A percentile compares a stretch with the other conserved stretches of the same genome.
Evolutionary conservation across 2,888 invertebrate genomes (phyloP).

Genomic region (Conomelus anceps): DNA sequence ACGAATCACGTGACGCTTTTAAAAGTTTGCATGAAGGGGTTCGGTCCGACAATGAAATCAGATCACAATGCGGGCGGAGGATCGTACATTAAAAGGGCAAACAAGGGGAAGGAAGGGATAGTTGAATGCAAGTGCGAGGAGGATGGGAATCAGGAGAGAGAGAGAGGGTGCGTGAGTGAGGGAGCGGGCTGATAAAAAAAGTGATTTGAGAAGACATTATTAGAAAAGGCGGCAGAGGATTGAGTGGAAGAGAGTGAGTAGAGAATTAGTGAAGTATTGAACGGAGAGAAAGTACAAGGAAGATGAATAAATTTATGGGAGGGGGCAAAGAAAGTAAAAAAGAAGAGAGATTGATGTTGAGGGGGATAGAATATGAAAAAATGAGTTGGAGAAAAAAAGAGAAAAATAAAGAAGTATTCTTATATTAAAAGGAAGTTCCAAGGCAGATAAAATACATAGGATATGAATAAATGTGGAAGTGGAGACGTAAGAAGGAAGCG

Average conservation of each 20-base stretch:
- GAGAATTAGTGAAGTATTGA: background rate
- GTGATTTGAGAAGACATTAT: no score
- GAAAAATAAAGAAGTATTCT: background rate
- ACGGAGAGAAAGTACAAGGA: background rate
- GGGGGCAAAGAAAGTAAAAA: background rate
- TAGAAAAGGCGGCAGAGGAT: background rate
- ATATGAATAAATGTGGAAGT: background rate
- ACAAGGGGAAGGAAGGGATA: background rate
- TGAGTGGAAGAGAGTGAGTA: background rate
- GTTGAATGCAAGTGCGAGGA: background rate
- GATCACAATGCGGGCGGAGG: background rate
- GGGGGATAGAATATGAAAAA: background rate
- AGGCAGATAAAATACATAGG: background rate
- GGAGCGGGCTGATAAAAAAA: no score
- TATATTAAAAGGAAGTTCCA: no score
- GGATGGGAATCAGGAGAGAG: background rate
- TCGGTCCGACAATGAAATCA: background rate
- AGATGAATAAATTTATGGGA: no score
- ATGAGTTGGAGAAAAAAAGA: background rate
- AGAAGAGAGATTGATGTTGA: background rate
- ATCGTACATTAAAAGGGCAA: background rate
- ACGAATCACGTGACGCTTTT: background rate
- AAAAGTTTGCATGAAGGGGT: background rate
- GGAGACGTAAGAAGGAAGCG: background rate
- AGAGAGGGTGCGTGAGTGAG: background rate